Conservation (phyloP, 1,140 invertebrate genomes). For the Drosophila subpulchrella region DNA sequence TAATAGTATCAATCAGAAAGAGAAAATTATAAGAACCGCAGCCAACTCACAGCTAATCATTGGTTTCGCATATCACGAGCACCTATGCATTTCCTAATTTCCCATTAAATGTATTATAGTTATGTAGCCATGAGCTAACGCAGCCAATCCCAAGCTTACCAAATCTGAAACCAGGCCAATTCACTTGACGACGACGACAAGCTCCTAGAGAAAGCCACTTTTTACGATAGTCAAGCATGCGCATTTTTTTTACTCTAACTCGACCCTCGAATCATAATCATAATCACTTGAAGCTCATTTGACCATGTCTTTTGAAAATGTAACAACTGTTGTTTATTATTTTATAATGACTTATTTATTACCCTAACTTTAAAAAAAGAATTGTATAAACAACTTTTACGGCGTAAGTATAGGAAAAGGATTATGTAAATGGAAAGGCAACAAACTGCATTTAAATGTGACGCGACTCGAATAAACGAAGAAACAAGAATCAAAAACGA, state of each 20-base stretch:
- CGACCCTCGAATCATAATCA: slow-evolving; percentile 54
- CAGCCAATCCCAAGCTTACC: slow-evolving; percentile 38
- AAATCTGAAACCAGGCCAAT: slow-evolving; percentile 42
- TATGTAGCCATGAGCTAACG: slow-evolving; percentile 51
- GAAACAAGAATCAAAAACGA: slow-evolving; percentile 42
- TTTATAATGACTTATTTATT: slow-evolving; percentile 81
- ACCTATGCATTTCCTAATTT: slow-evolving; percentile 66
- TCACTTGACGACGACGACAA: slow-evolving; percentile 41
- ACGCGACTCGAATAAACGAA: slow-evolving; percentile 76
- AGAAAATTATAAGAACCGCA: slow-evolving; percentile 36
- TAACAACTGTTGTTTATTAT: slow-evolving; percentile 79
- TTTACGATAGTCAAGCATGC: slow-evolving; percentile 64
- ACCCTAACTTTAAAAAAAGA: slow-evolving; percentile 71
- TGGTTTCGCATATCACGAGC: slow-evolving; percentile 76
- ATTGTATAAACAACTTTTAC: slow-evolving; percentile 76
- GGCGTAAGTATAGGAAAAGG: slow-evolving; percentile 66
- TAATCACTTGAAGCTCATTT: slow-evolving; percentile 49
- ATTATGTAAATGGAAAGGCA: slow-evolving; percentile 59
- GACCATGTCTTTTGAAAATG: slow-evolving; percentile 61
- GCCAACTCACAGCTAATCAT: slow-evolving; percentile 41
- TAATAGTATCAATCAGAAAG: slow-evolving; percentile 58
- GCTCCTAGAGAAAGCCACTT: slow-evolving; percentile 53
- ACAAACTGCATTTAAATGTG: slow-evolving; percentile 75
- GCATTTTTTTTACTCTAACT: slow-evolving; percentile 55
- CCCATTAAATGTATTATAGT: slow-evolving; percentile 75